Evolutionary conservation across 2,888 invertebrate species (phyloP), one percentile per base, ranked within the genome.

Genomic region (Drosophila colorata): DNA sequence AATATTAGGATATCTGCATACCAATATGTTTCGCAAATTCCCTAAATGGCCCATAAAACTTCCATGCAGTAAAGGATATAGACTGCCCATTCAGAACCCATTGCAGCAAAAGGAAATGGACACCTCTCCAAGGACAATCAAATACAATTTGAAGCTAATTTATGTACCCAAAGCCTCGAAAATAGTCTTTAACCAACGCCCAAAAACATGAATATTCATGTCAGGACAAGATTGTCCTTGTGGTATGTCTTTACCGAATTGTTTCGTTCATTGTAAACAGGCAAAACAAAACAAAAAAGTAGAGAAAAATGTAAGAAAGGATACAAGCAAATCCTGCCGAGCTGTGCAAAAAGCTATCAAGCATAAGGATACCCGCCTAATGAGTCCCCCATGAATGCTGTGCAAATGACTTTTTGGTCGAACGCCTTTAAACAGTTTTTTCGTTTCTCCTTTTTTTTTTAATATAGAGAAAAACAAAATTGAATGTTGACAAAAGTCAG

Each of bases 81-180:
- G 33, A 33, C 25, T 23, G 33, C 1, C 38, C 25, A 40, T 48
- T 53, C 38, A 35, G 60, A 53, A 65, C 48, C 57, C 66, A 67
- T 60, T 52, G 46, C 44, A 66, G 47, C 38, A 67, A n/a, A 23
- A 13, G 23, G 16, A 9, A 47, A 80, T 58, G 48, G 55, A 67
- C 64, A 64, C 60, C 53, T 68, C 73, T 69, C 67, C 18, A 40
- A 67, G 69, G 71, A 80, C 63, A 68, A 68, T 80, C 74, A 80
- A 86, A 76, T 76, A 59, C 64, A 80, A 80, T 80, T 71, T 74
- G 63, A 56, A 61, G 78, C 78, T 87, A 77, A 81, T 87, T 80
- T 67, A 64, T 49, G 47, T 55, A 59, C 40, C 61, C 25, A 40
- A 58, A 59, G 20, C 49, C 48, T 33, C 37, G 25, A 48, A 28